Evolutionary conservation across 2,113 vertebrate species (phyloP), one percentile per base, ranked within the genome.

Genomic region (Limnothrissa miodon): DNA sequence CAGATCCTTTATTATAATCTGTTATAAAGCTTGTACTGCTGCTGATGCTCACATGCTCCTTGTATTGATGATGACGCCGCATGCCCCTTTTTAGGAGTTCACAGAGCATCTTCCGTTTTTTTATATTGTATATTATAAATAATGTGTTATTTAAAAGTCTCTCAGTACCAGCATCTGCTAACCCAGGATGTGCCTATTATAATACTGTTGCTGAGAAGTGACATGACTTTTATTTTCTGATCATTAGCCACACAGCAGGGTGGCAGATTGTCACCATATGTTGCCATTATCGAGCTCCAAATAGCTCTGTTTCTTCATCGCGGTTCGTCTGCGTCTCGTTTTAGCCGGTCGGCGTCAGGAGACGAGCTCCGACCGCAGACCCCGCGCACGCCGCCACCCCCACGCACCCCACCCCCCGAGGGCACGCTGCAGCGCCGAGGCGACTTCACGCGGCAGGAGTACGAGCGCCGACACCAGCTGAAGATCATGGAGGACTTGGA

Each of bases 401-500:
- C 92, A 13, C 70, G 83, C 39, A 93, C 93, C 4, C 90, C 94
- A 5, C 83, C 93, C 0, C 86, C 89, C 0, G 96, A 96, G 39
- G 94, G 93, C 25, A 93, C 91, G 4, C 91, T 90, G 36, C 92
- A 94, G 89, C 93, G 95, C 29, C 92, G 96, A 10, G 96, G 95
- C 4, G 95, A 95, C 29, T 97, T 98, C 90, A 98, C 96, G 0
- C 89, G 92, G 48, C 94, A 93, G n/a, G 96, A 97, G 88, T 97
- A 98, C 23, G 93, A 95, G 66, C 91, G 96, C 19, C 91, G 97
- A 46, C 96, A 96, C 0, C 97, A 98, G 90, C 92, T 98, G 45
- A 97, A 97, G 89, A 92, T 98, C 81, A 98, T 98, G 97, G 96
- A 97, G 0, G 96, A 98, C 84, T 87, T 98, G 46, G 97, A 95